A percentile compares a stretch with the other conserved stretches of the same genome.
phyloP scores from a whole-genome alignment of 2,113 vertebrate genomes.

The Erythrolamprus reginae region DNA sequence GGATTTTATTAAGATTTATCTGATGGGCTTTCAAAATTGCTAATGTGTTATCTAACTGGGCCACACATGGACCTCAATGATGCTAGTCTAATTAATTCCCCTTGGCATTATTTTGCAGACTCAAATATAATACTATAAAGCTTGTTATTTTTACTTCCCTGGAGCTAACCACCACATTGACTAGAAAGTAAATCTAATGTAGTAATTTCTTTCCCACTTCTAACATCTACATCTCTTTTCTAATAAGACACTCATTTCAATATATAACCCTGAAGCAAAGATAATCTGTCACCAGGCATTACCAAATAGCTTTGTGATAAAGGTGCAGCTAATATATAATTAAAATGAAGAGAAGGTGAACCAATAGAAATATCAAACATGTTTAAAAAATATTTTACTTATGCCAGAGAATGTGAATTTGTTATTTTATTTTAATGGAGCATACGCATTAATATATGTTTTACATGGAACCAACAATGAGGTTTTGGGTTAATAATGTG shows the following conservation, averaged over 20 bases:
- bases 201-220: neutral
- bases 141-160: neutral
- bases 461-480: neutral
- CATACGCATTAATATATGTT: neutral
- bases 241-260: constrained; percentile 9
- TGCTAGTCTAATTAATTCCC: neutral
- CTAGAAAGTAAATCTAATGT: neutral
- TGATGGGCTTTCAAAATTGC: neutral
- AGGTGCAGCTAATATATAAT: neutral
- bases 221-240: neutral
- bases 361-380: neutral
- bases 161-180: neutral
- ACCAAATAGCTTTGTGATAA: neutral
- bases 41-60: constrained; percentile 2
- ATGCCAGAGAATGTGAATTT: neutral
- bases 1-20: constrained; percentile 8
- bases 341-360: neutral
- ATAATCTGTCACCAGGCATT: neutral
- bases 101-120: constrained; percentile 1
- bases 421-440: neutral
- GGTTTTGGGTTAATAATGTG: neutral
- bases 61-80: neutral
- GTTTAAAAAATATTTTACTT: neutral
- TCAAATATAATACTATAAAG: neutral
- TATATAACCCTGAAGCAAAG: constrained; percentile 1